Percentiles rank a stretch among this genome's conserved stretches.
Evolutionary conservation across 2,113 vertebrate genomes (phyloP).

Genomic region (Dromaius novaehollandiae): DNA sequence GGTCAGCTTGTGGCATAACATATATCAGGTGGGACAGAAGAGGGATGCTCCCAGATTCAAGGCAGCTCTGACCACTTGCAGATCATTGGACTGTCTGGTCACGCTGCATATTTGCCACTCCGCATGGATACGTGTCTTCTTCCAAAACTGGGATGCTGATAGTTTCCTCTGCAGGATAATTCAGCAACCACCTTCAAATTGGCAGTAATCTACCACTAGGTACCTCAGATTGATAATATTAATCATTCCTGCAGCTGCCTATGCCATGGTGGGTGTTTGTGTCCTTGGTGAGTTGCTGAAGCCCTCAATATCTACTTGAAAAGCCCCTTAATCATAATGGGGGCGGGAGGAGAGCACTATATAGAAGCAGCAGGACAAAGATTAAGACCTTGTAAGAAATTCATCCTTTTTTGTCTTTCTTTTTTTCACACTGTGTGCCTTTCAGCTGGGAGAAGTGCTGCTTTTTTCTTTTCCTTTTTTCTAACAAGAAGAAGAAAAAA

Average conservation of each 20-base stretch:
- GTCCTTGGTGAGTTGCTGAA: neutral
- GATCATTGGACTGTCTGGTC: no score
- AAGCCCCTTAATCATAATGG: neutral
- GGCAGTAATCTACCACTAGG: neutral
- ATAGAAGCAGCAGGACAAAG: fast-evolving
- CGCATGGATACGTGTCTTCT: fast-evolving
- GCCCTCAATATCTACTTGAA: neutral
- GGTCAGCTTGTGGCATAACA: neutral
- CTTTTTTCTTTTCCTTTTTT: neutral
- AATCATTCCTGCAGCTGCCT: no score
- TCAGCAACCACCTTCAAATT: neutral
- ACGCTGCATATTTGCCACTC: neutral
- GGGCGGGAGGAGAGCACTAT: neutral
- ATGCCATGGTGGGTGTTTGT: fast-evolving
- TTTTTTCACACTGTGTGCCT: neutral
- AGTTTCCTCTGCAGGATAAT: neutral
- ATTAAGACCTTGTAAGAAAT: neutral
- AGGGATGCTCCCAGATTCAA: neutral
- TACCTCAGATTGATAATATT: neutral
- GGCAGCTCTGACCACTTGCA: neutral
- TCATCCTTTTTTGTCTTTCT: neutral
- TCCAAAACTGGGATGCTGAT: neutral
- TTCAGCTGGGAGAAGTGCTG: neutral
- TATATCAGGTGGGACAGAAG: neutral
- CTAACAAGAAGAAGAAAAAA: neutral